A percentile compares a stretch with the other conserved stretches of the same genome.
phyloP scores from a whole-genome alignment of 2,797 vertebrate genomes.

The Uromys caudimaculatus region DNA sequence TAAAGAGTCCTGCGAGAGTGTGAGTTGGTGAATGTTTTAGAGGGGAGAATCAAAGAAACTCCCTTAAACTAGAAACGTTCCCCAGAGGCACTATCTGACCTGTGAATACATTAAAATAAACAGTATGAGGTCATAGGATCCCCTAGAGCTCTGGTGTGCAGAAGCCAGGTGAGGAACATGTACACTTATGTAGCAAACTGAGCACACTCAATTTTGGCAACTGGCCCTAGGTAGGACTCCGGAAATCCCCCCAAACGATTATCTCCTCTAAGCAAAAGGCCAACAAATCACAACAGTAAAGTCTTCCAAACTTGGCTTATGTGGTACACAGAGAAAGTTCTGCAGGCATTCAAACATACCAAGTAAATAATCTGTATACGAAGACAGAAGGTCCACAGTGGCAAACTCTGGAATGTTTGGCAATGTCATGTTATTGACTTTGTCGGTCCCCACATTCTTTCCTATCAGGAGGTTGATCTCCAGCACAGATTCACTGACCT shows the following conservation, averaged over 20 bases:
- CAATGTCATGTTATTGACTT: conserved; percentile 65
- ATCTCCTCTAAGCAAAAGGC: background rate
- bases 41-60: background rate
- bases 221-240: background rate
- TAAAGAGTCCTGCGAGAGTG: background rate
- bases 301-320: background rate
- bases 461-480: conserved; percentile 85
- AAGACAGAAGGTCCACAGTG: conserved; percentile 86
- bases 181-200: background rate
- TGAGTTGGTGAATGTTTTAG: background rate
- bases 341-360: conserved; percentile 83
- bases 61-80: background rate
- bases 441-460: conserved; percentile 74
- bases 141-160: background rate
- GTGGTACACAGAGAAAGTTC: background rate
- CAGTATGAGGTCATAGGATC: background rate
- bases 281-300: background rate
- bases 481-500: conserved; percentile 86
- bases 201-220: background rate
- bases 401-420: conserved; percentile 86
- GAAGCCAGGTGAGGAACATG: background rate
- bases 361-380: conserved; percentile 86
- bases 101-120: background rate
- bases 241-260: background rate
- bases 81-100: background rate